Evolutionary conservation across 2,113 vertebrate species (phyloP), one percentile per base, ranked within the genome.

Genomic region (Puntigrus tetrazona): DNA sequence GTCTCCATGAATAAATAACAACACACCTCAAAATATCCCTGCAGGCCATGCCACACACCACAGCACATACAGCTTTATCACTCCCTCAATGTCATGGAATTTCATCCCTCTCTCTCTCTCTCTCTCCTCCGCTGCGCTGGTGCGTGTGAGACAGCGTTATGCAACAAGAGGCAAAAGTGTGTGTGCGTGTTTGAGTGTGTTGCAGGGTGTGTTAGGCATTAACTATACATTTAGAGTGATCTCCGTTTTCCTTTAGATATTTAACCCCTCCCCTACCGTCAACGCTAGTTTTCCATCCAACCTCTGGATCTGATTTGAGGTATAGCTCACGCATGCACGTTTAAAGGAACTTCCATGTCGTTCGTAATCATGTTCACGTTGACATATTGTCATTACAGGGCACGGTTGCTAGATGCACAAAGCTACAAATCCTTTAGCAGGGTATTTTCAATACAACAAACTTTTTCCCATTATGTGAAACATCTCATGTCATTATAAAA

Each of bases 221-320:
- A 80, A 80, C n/a, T 63, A 79, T 25, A 79, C 57, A 63, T 79
- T 63, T 38, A 41, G 13, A 41, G 76, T 31, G 45, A 25, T 27
- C 22, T 41, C 13, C n/a, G 55, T 78, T 78, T 78, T 78, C 52
- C 76, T 61, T 78, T 8, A 59, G 76, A 78, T 61, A 6, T 38
- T 59, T 61, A 55, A 14, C 61, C 78, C 82, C 82, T 67, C n/a
- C 67, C 70, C 59, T 74, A 61, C 31, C 61, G 45, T 81, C 31
- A 25, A 9, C 38, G 55, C n/a, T 80, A 22, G 59, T 65, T 78
- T 61, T 59, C 61, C 67, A 31, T 67, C 61, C 72, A 50, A 85
- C 87, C 84, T 86, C 87, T 88, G 87, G 85, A 82, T 84, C 83
- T 78, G 82, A 88, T 86, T 88, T 88, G 78, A 70, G 86, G 45